phyloP scores from a whole-genome alignment of 64 coral and sea anemone species.

The Pachyseris speciosa region DNA sequence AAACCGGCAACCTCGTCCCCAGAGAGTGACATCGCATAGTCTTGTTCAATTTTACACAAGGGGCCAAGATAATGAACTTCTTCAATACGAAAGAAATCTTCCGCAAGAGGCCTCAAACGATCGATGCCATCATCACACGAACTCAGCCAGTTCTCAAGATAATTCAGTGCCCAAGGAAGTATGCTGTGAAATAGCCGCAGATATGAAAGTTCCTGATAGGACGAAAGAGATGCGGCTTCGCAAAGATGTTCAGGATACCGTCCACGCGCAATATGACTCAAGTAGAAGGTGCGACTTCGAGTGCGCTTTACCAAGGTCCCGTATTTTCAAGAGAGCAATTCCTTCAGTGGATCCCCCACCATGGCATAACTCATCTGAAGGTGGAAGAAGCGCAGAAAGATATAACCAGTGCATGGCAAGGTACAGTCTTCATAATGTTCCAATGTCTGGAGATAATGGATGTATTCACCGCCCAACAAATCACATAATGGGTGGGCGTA shows the following conservation, averaged over 20 bases:
- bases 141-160: neutral
- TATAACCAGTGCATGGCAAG: neutral
- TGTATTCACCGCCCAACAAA: neutral
- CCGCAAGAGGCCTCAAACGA: neutral
- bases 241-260: neutral
- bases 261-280: neutral
- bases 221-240: too few species aligned
- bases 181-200: neutral
- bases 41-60: neutral
- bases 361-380: neutral
- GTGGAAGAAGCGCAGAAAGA: neutral
- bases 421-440: neutral
- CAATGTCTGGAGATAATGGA: neutral
- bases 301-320: neutral
- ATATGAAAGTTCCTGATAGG: neutral
- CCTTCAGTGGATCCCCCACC: neutral
- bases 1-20: conserved; percentile 27
- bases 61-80: neutral
- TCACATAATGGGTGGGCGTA: neutral
- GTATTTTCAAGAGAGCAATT: neutral
- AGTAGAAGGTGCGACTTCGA: neutral
- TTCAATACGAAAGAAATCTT: neutral
- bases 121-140: neutral
- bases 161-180: neutral
- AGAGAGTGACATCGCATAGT: neutral